These are phyloP conservation scores for Frankliniella intonsa DNA, from an alignment of 2,888 invertebrate species.

Conservation along the genomic window DNA sequence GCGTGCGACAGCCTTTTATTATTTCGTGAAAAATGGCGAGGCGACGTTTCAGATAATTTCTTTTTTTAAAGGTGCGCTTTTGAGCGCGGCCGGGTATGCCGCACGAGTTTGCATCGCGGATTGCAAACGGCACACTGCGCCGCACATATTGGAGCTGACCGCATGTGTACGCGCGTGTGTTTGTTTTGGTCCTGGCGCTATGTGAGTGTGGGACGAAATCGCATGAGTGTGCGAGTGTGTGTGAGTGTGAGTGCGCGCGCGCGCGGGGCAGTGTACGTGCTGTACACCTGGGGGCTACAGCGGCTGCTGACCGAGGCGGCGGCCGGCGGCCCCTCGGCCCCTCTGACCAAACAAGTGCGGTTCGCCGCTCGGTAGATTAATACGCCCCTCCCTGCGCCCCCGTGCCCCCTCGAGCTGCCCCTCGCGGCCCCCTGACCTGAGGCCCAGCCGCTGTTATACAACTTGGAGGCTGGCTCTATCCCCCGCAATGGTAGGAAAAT, in stretches of 20 bases:
- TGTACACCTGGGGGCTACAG: too few relatives aligned
- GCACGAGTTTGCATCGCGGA: too few relatives aligned
- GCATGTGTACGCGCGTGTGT: neutral
- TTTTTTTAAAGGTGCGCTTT: too few relatives aligned
- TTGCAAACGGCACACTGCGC: too few relatives aligned
- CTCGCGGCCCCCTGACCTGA: neutral
- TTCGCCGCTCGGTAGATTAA: neutral
- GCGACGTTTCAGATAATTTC: too few relatives aligned
- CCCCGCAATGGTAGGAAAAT: too few relatives aligned
- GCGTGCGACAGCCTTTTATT: too few relatives aligned
- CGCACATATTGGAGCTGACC: neutral
- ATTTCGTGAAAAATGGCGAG: too few relatives aligned
- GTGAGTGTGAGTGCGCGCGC: too few relatives aligned
- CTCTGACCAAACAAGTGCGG: slow-evolving; percentile 1
- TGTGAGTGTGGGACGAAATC: neutral
- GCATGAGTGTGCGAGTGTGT: neutral
- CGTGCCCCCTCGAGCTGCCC: neutral
- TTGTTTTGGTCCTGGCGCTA: neutral
- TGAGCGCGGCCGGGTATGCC: too few relatives aligned
- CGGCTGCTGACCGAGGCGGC: neutral
- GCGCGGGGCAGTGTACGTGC: too few relatives aligned
- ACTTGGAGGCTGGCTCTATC: neutral
- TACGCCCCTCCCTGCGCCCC: neutral
- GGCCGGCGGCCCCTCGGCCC: neutral
- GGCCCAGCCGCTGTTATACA: neutral